These are phyloP conservation scores for Ormia ochracea DNA, from an alignment of 2,888 invertebrate genomes.

Conservation along the genomic window DNA sequence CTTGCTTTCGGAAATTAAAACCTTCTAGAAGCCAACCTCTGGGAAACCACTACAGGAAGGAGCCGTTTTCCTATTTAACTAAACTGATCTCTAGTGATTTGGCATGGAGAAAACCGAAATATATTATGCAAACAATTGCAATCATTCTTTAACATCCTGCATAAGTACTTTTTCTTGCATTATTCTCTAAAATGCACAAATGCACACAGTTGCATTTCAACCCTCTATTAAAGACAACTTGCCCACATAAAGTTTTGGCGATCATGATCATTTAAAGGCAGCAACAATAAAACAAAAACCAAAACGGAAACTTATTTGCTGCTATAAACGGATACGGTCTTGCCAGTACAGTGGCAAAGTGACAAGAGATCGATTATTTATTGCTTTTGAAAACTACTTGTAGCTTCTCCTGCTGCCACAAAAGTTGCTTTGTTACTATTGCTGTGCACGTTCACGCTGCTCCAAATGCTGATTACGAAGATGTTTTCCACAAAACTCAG, in stretches of 20 bases:
- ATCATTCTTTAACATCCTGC: conserved; percentile 31
- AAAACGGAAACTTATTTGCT: conserved; percentile 47
- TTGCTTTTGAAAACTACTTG: conserved; percentile 60
- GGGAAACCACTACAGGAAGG: too few species aligned
- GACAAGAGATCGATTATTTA: conserved; percentile 63
- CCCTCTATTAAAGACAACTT: conserved; percentile 1
- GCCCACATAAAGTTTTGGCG: conserved; percentile 26
- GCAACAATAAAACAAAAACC: conserved; percentile 2
- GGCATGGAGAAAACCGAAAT: background rate
- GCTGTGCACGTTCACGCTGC: background rate
- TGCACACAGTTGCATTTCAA: background rate
- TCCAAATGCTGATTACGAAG: conserved; percentile 51
- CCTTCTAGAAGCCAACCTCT: too few species aligned
- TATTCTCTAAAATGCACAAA: background rate
- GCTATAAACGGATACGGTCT: conserved; percentile 52
- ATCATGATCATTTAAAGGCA: conserved; percentile 50
- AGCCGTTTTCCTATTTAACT: too few species aligned
- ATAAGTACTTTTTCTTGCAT: conserved; percentile 10
- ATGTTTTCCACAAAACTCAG: conserved; percentile 15
- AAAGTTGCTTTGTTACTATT: conserved; percentile 2
- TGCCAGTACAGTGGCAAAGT: conserved; percentile 60
- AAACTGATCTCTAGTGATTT: too few species aligned
- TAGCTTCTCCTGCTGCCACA: conserved; percentile 46
- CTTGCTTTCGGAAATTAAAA: too few species aligned
- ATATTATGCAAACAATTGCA: background rate